phyloP scores from a whole-genome alignment of 1,140 invertebrate genomes.

The Scaptodrosophila lebanonensis region DNA sequence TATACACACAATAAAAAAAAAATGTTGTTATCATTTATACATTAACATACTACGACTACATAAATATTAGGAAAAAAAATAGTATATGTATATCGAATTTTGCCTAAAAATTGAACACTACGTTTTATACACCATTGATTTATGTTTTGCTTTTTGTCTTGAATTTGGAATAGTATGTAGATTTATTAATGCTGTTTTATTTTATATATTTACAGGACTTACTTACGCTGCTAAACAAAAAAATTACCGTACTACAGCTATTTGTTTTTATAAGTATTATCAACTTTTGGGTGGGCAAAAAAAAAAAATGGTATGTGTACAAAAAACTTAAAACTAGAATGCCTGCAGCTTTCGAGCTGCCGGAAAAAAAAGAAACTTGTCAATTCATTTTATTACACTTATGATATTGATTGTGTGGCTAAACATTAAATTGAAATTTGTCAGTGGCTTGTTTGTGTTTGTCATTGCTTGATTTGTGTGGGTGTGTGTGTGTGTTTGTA shows the following conservation, averaged over 20 bases:
- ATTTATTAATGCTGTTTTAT: conserved; percentile 37
- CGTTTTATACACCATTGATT: conserved; percentile 9
- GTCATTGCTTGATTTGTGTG: background rate
- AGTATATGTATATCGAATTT: conserved; percentile 38
- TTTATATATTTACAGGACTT: conserved; percentile 9
- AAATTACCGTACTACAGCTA: conserved; percentile 33
- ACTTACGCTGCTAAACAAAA: conserved; percentile 19
- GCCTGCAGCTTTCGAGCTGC: conserved; percentile 25
- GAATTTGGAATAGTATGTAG: conserved; percentile 30
- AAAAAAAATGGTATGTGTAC: conserved; percentile 12
- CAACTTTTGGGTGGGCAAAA: conserved; percentile 35
- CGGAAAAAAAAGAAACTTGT: conserved; percentile 26
- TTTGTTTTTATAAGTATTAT: conserved; percentile 53
- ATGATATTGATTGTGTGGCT: conserved; percentile 34
- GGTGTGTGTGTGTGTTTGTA: background rate
- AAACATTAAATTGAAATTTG: background rate
- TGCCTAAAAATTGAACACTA: conserved; percentile 53
- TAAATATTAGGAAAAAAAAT: conserved; percentile 13
- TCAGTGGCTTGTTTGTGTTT: background rate
- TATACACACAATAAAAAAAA: conserved; percentile 48
- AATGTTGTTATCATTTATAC: conserved; percentile 21
- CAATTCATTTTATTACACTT: conserved; percentile 34
- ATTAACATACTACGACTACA: conserved; percentile 44
- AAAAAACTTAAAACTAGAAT: conserved; percentile 15
- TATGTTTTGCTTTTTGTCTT: conserved; percentile 11